Base-by-base conservation (phyloP, 2,888 invertebrate species). In the Chymomyza procnemis region DNA sequence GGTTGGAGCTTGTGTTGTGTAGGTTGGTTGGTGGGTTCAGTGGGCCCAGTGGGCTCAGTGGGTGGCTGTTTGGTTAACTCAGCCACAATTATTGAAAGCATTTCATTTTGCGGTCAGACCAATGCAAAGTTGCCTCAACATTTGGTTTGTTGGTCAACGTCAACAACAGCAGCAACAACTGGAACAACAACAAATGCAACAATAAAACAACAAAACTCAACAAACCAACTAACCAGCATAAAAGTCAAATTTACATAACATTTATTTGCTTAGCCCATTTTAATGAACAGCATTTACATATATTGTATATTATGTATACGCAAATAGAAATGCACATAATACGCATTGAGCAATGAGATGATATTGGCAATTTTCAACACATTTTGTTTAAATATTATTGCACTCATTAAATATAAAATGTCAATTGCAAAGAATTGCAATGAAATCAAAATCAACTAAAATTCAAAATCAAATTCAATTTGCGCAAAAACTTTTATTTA, bases 31-130 rank as follows among this genome's bases (percentile, higher is more conserved):
- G n/a, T n/a, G n/a, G n/a, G n/a, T n/a, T n/a, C n/a, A n/a, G n/a
- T n/a, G n/a, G n/a, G n/a, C n/a, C n/a, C n/a, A n/a, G n/a, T n/a
- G n/a, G 26, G 26, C 8, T 6, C 26, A 26, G 26, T 26, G 5
- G 26, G 6, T 26, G 26, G 26, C 1, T 5, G 26, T 26, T 6
- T 26, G 26, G 26, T 26, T 6, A 26, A 26, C 26, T 8, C 26
- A 61, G 68, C 82, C 73, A 60, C 79, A 79, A 70, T 69, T 79
- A 79, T 82, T 82, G 82, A 85, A 85, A 82, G 76, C 78, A 76
- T 77, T 73, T 67, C 74, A 65, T 79, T 72, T 74, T 81, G 71
- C 69, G 84, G 82, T 69, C 67, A 65, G 34, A 41, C 34, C 34
- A 41, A 12, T 41, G 34, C 34, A 41, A 41, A 21, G 54, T 54